A percentile compares a stretch with the other conserved stretches of the same genome.
These are phyloP conservation scores for Drosophila obscura DNA, from an alignment of 1,140 invertebrate genomes.

Conservation along the genomic window DNA sequence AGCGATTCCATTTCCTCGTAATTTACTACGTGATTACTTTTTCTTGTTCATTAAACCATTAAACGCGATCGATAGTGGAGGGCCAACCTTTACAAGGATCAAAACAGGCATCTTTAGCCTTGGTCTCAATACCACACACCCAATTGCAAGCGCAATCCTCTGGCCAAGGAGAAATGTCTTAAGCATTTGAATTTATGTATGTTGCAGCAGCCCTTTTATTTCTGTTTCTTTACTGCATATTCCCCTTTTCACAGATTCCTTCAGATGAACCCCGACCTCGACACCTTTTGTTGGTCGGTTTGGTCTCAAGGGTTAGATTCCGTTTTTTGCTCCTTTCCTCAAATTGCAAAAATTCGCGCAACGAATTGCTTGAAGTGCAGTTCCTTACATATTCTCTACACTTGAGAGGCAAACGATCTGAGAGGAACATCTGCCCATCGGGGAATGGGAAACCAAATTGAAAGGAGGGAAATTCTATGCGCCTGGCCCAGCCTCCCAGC, in stretches of 20 bases:
- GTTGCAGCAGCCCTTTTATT: slow-evolving; percentile 45
- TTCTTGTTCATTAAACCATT: slow-evolving; percentile 80
- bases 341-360: slow-evolving; percentile 73
- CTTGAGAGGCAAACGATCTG: slow-evolving; percentile 18
- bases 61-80: slow-evolving; percentile 70
- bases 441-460: slow-evolving; percentile 6
- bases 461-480: slow-evolving; percentile 26
- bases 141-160: slow-evolving; percentile 33
- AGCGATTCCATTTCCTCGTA: slow-evolving; percentile 76
- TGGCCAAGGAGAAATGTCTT: slow-evolving; percentile 39
- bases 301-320: slow-evolving; percentile 55
- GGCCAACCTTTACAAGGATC: slow-evolving; percentile 42
- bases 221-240: slow-evolving; percentile 2
- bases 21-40: slow-evolving; percentile 80
- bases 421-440: slow-evolving; percentile 50
- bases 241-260: slow-evolving; percentile 13
- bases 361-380: slow-evolving; percentile 71
- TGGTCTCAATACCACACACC: no score
- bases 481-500: no score
- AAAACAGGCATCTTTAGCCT: slow-evolving; percentile 38
- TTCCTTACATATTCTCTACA: slow-evolving; percentile 24
- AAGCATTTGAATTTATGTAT: slow-evolving; percentile 46
- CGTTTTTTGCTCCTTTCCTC: slow-evolving; percentile 15
- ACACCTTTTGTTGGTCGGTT: slow-evolving; percentile 32
- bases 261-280: slow-evolving; percentile 40